Base-by-base conservation (phyloP, 2,888 invertebrate genomes). In the Zygothrica quintamaculata region DNA sequence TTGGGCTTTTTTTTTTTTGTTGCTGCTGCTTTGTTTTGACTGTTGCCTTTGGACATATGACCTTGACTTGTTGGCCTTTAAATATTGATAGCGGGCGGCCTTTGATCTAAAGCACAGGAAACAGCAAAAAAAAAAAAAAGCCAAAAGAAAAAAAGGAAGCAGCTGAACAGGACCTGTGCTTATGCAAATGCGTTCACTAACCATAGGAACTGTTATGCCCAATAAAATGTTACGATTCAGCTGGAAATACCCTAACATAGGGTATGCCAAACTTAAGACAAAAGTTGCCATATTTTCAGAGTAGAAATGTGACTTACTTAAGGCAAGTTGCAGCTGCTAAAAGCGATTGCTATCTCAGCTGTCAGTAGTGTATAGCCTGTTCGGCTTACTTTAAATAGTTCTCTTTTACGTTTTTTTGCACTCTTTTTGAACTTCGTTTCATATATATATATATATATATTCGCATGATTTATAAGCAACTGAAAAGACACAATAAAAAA, bases 391-490 rank as follows among this genome's bases (percentile, higher is more conserved):
- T n/a, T 5, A 9, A 5, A 29, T n/a, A 40, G 31, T 29, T 40
- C 9, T n/a, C n/a, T n/a, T n/a, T n/a, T 22, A n/a, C 29, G 5
- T 33, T 18, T 12, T 29, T 16, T 6, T 15, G 22, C 39, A 25
- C 9, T 22, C 36, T 47, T 51, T 56, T 48, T 22, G 18, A 33
- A 22, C 62, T 52, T 61, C 43, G 68, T 59, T 74, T 67, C 62
- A 65, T 58, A 66, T n/a, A n/a, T n/a, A n/a, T n/a, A n/a, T n/a
- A n/a, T n/a, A n/a, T n/a, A n/a, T n/a, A n/a, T 66, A 58, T 87
- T 80, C 75, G 75, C 75, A 87, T 87, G 87, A 81, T 84, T 81
- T 87, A 87, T 78, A 65, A 64, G 65, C 65, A 65, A 58, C 64
- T 60, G 52, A 16, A 62, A 58, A 69, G 57, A 59, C 57, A 71